These are phyloP conservation scores for Oxystoma pomonae DNA, from an alignment of 2,888 invertebrate genomes.

Conservation along the genomic window DNA sequence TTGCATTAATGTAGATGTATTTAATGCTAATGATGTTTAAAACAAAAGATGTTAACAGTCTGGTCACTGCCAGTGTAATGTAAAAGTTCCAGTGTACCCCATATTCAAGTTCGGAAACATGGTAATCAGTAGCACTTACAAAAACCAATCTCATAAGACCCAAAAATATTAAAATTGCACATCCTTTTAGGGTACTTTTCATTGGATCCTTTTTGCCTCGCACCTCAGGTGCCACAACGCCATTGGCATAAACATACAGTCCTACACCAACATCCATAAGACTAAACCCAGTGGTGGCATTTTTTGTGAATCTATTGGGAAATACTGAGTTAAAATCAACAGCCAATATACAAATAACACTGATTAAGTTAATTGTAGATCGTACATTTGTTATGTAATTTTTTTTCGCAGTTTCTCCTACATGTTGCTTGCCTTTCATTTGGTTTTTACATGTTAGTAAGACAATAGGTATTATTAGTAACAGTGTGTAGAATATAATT, in stretches of 20 bases:
- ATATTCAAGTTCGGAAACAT: constrained; percentile 88
- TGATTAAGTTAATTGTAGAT: constrained; percentile 66
- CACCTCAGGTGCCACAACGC: constrained; percentile 62
- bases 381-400: constrained; percentile 63
- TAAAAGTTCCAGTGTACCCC: constrained; percentile 99
- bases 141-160: constrained; percentile 62
- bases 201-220: constrained; percentile 38
- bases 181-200: constrained; percentile 42
- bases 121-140: constrained; percentile 68
- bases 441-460: background rate
- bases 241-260: constrained; percentile 77
- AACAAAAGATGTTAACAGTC: constrained; percentile 63
- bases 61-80: constrained; percentile 83
- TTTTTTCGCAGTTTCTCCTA: constrained; percentile 11
- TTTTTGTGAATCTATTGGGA: constrained; percentile 83
- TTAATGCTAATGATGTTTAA: constrained; percentile 53
- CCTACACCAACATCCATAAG: constrained; percentile 97
- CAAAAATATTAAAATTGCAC: constrained; percentile 53
- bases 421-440: background rate
- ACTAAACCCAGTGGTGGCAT: constrained; percentile 78
- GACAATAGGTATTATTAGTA: background rate
- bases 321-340: constrained; percentile 84
- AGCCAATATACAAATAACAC: constrained; percentile 81
- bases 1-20: constrained; percentile 54
- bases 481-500: constrained; percentile 28